Evolutionary conservation across 2,113 vertebrate genomes (phyloP).

Genomic region (Hippolais icterina): DNA sequence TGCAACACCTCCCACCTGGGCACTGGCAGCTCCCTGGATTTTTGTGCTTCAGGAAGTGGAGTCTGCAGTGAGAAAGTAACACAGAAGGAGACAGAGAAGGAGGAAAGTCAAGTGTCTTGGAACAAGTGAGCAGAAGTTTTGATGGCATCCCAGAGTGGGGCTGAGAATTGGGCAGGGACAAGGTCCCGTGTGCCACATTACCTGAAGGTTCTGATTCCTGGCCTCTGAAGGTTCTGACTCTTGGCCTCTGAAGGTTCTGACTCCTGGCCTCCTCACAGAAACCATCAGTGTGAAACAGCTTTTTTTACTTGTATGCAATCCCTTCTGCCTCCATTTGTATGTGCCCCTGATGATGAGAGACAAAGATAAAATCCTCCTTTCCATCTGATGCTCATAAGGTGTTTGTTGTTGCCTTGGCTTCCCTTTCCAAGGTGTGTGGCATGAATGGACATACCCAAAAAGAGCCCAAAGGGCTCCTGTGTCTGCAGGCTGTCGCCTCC

Average conservation of each 20-base stretch:
- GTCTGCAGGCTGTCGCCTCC: accelerated
- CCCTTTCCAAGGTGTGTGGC: background rate
- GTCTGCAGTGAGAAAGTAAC: background rate
- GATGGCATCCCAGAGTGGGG: background rate
- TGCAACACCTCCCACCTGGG: background rate
- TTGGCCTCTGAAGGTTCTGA: background rate
- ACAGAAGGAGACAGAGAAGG: background rate
- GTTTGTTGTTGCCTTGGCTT: background rate
- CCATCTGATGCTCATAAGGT: background rate
- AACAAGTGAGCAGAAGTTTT: background rate
- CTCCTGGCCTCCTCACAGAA: background rate
- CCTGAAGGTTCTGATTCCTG: background rate
- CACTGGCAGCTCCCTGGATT: background rate
- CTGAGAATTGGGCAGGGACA: background rate
- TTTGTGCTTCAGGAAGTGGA: background rate
- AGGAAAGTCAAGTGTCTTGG: background rate
- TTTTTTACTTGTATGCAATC: background rate
- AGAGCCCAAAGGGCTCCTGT: background rate
- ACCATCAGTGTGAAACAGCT: background rate
- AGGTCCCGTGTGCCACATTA: background rate
- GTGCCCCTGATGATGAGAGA: background rate
- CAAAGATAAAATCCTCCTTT: background rate
- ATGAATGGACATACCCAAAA: background rate
- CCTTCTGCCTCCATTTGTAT: background rate
- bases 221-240: background rate